These are phyloP conservation scores for Helicoverpa assulta DNA, from an alignment of 2,888 invertebrate genomes.

Conservation along the genomic window DNA sequence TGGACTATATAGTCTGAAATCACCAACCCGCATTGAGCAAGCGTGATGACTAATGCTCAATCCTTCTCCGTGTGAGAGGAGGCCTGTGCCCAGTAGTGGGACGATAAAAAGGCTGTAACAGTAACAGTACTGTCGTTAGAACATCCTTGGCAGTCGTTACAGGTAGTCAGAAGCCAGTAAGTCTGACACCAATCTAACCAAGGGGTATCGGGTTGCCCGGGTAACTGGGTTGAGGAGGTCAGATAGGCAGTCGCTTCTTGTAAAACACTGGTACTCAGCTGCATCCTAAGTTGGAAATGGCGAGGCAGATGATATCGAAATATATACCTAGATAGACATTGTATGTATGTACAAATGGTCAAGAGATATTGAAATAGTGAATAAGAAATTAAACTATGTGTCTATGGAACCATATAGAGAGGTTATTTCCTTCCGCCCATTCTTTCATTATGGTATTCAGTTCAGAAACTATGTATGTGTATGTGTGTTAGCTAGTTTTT, in stretches of 20 bases:
- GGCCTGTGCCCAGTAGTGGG: no score
- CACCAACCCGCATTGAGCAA: no score
- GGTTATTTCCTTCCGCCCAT: conserved; percentile 42
- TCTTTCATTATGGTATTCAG: conserved; percentile 26
- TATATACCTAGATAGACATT: background rate
- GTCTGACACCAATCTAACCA: no score
- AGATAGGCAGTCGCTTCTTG: background rate
- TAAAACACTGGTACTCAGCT: background rate
- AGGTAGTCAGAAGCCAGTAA: background rate
- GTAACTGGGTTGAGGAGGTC: background rate
- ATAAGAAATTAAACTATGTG: conserved; percentile 31
- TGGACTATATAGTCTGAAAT: no score
- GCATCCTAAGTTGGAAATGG: background rate
- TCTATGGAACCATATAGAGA: conserved; percentile 15
- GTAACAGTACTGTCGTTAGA: no score
- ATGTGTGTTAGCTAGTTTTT: background rate
- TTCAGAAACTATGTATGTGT: conserved; percentile 30
- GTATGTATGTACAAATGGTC: background rate
- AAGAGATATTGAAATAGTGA: conserved; percentile 1
- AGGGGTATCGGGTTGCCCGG: background rate
- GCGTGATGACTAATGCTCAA: no score
- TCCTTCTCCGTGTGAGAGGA: no score
- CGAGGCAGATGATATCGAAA: background rate
- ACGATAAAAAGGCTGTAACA: no score
- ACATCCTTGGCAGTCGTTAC: no score